A percentile compares a stretch with the other conserved stretches of the same genome.
phyloP scores from a whole-genome alignment of 2,113 vertebrate genomes.

The Xiphorhynchus elegans region DNA sequence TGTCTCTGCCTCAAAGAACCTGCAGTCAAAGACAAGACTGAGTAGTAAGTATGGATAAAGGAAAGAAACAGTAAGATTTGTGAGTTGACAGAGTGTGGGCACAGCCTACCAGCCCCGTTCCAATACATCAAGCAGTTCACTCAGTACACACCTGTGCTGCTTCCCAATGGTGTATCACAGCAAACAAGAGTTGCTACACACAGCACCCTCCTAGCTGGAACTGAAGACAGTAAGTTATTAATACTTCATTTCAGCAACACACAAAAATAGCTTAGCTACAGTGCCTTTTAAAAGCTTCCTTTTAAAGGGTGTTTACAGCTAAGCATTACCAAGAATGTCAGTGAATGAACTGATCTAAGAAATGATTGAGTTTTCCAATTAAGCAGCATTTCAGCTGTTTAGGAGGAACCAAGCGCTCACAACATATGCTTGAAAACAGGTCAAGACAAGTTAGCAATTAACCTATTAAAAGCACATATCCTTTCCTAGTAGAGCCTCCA shows the following conservation, averaged over 20 bases:
- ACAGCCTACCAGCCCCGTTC: neutral
- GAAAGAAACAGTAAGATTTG: neutral
- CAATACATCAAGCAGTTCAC: neutral
- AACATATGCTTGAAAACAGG: constrained; percentile 75
- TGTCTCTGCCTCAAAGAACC: neutral
- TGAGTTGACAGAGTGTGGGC: neutral
- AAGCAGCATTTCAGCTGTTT: constrained; percentile 74
- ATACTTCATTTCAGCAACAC: neutral
- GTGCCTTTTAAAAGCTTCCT: constrained; percentile 55
- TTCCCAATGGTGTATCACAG: neutral
- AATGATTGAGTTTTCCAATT: constrained; percentile 75
- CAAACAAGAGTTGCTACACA: neutral
- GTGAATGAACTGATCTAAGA: constrained; percentile 58
- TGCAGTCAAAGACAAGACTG: neutral
- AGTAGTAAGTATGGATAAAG: neutral
- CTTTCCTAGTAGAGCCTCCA: constrained; percentile 39
- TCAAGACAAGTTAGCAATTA: constrained; percentile 79
- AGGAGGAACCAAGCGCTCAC: constrained; percentile 64
- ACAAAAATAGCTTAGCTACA: constrained; percentile 20
- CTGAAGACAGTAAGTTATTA: neutral
- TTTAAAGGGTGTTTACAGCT: constrained; percentile 70
- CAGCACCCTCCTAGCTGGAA: neutral
- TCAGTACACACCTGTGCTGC: neutral
- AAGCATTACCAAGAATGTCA: constrained; percentile 61
- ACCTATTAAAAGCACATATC: constrained; percentile 71